Evolutionary conservation across 2,888 invertebrate genomes (phyloP).

Genomic region (Exocentrus adspersus): DNA sequence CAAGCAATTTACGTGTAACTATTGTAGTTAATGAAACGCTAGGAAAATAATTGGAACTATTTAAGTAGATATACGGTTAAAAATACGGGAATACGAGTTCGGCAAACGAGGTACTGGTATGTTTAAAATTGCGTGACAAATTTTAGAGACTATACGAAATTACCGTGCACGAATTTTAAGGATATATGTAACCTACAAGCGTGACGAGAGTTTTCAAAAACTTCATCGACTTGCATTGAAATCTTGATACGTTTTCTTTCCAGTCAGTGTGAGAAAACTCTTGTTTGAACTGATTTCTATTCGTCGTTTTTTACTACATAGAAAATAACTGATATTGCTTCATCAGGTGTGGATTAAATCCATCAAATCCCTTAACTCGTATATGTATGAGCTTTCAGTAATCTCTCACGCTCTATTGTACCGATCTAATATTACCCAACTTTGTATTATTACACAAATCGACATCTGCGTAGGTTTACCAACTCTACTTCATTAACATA

Average conservation of each 20-base stretch:
- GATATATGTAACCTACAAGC: not conserved
- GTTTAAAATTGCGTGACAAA: slow-evolving; percentile 27
- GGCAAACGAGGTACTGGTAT: slow-evolving; percentile 17
- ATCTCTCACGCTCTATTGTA: not conserved
- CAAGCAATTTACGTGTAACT: not conserved
- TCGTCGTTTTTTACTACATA: too few relatives aligned
- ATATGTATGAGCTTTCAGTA: not conserved
- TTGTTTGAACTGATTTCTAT: too few relatives aligned
- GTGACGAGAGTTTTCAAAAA: not conserved
- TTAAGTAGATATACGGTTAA: slow-evolving; percentile 21
- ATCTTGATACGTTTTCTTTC: too few relatives aligned
- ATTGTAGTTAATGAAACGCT: not conserved
- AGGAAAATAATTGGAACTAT: slow-evolving; percentile 9
- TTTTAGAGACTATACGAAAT: not conserved
- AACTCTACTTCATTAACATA: slow-evolving; percentile 7
- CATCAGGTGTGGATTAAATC: too few relatives aligned
- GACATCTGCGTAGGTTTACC: not conserved
- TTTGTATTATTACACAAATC: slow-evolving; percentile 6
- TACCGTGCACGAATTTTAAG: too few relatives aligned
- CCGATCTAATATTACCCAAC: slow-evolving; percentile 4
- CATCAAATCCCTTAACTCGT: not conserved
- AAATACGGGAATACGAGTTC: slow-evolving; percentile 17
- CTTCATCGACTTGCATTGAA: too few relatives aligned
- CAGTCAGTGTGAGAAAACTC: too few relatives aligned
- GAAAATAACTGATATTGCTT: too few relatives aligned